phyloP scores from a whole-genome alignment of 2,888 invertebrate genomes.

The Lypha dubia region DNA sequence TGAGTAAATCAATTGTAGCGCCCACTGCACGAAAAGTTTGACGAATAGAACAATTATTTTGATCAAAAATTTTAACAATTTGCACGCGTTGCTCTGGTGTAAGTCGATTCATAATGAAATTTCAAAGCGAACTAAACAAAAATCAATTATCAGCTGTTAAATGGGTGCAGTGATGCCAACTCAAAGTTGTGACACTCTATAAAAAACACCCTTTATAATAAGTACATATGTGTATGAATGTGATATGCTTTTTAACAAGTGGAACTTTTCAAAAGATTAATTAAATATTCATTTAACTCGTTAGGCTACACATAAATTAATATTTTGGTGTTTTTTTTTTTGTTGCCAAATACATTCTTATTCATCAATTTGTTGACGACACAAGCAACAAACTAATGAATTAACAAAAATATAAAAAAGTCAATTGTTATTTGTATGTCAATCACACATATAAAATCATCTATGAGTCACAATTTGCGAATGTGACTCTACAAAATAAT shows the following conservation, averaged over 20 bases:
- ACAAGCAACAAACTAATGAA: slow-evolving; percentile 17
- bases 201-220: too few species aligned
- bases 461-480: slow-evolving; percentile 51
- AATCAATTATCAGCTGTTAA: too few species aligned
- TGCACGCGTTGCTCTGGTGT: too few species aligned
- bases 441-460: slow-evolving; percentile 54
- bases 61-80: too few species aligned
- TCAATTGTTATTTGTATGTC: slow-evolving; percentile 60
- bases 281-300: slow-evolving; percentile 10
- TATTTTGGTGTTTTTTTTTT: too few species aligned
- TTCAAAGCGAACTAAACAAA: too few species aligned
- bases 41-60: too few species aligned
- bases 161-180: too few species aligned
- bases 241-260: neutral
- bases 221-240: neutral
- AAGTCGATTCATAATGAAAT: too few species aligned
- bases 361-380: slow-evolving; percentile 19
- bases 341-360: neutral
- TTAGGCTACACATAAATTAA: slow-evolving; percentile 1
- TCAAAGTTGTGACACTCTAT: too few species aligned
- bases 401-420: neutral
- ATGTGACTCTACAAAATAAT: slow-evolving; percentile 44
- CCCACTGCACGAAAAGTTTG: too few species aligned
- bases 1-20: too few species aligned
- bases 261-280: slow-evolving; percentile 16